A percentile compares a stretch with the other conserved stretches of the same genome.
These are phyloP conservation scores for Arge pagana DNA, from an alignment of 2,888 invertebrate species.

Conservation along the genomic window DNA sequence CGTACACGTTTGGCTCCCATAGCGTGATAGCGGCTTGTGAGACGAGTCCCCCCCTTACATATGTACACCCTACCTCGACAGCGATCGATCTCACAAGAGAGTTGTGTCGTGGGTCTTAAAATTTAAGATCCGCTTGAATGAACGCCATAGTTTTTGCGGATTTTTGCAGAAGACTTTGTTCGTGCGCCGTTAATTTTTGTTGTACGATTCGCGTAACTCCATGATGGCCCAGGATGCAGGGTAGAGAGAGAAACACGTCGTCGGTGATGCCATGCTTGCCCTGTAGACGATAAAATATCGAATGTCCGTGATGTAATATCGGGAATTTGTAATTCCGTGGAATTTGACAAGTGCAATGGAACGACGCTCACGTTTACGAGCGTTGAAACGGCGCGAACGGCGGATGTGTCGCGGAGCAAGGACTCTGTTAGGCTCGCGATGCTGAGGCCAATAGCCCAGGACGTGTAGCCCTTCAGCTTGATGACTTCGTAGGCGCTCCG, in stretches of 20 bases:
- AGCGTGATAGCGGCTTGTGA: too few species aligned
- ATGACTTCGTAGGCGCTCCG: slow-evolving; percentile 88
- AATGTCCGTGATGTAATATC: neutral
- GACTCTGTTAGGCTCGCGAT: slow-evolving; percentile 73
- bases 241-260: slow-evolving; percentile 86
- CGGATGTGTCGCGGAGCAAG: slow-evolving; percentile 73
- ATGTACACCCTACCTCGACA: too few species aligned
- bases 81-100: too few species aligned
- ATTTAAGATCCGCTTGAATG: slow-evolving; percentile 63
- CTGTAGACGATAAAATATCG: too few species aligned
- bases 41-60: too few species aligned
- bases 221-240: slow-evolving; percentile 74
- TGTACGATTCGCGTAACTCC: slow-evolving; percentile 76
- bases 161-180: slow-evolving; percentile 65
- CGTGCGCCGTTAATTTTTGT: slow-evolving; percentile 70
- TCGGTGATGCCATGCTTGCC: slow-evolving; percentile 79
- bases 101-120: too few species aligned
- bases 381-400: slow-evolving; percentile 80
- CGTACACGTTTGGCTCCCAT: too few species aligned
- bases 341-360: too few species aligned
- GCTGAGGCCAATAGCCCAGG: slow-evolving; percentile 88
- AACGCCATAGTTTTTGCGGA: slow-evolving; percentile 71
- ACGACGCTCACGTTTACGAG: slow-evolving; percentile 68
- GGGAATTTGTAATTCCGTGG: neutral
- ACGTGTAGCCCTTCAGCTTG: slow-evolving; percentile 86